Evolutionary conservation across 2,113 vertebrate genomes (phyloP).

Genomic region (Colinus virginianus): DNA sequence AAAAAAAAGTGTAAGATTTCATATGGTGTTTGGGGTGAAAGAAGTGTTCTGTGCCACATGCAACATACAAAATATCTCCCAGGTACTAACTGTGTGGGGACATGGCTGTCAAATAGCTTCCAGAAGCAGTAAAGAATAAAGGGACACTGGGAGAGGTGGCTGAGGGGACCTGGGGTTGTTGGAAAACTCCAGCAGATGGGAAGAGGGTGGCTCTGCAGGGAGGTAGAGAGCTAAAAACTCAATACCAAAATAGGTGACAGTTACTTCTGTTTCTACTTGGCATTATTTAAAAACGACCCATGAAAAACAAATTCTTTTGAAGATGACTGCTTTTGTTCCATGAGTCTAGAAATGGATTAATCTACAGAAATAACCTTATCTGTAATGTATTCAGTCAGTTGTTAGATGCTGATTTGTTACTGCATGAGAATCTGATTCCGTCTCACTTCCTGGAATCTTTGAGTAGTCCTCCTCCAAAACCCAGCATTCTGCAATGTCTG

Average conservation of each 20-base stretch:
- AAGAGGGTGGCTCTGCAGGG: not conserved
- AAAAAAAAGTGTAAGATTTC: not conserved
- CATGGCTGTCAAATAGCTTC: not conserved
- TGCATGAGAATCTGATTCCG: not conserved
- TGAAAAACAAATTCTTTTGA: not conserved
- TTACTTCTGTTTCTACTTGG: not conserved
- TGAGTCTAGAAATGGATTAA: not conserved
- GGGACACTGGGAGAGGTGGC: not conserved
- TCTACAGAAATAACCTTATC: not conserved
- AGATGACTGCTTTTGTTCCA: not conserved
- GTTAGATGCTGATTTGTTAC: not conserved
- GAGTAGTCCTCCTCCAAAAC: not conserved
- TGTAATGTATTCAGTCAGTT: constrained; percentile 11
- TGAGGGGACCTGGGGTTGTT: not conserved
- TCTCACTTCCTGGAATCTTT: not conserved
- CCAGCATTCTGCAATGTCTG: not conserved
- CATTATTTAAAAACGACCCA: not conserved
- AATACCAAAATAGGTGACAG: not conserved
- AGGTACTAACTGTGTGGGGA: not conserved
- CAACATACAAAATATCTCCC: not conserved
- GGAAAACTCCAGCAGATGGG: not conserved
- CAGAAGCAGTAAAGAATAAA: not conserved
- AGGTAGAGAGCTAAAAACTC: not conserved
- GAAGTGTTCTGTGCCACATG: not conserved
- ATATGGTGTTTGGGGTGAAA: not conserved